Evolutionary conservation across 1,140 invertebrate genomes (phyloP), one percentile per base, ranked within the genome.

Genomic region (Pissodes strobi): DNA sequence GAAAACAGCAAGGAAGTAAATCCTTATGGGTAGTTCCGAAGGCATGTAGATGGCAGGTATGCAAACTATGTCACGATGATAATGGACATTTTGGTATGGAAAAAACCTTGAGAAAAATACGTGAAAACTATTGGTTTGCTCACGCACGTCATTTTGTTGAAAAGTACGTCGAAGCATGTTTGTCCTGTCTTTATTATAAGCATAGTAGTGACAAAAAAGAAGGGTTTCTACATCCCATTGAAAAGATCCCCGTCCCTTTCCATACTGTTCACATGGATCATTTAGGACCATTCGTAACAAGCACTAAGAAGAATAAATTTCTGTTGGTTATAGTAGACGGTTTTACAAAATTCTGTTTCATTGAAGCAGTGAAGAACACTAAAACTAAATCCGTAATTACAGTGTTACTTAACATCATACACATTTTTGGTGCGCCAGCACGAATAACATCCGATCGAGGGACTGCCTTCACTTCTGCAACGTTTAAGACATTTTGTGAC

Each of bases 11-110:
- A n/a, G n/a, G n/a, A n/a, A n/a, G n/a, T n/a, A n/a, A n/a, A n/a
- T n/a, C n/a, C 49, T n/a, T n/a, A 30, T 78, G 73, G 72, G 15
- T 75, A 0, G 74, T 76, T 8, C 76, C 73, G 8, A 57, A 53
- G 49, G 48, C 55, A n/a, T 65, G 53, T 0, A 43, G 75, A 12
- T 73, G 69, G 65, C 64, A 77, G 43, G 67, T 78, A 4, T 51
- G 72, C 0, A 66, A 66, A n/a, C n/a, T n/a, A n/a, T n/a, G n/a
- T 13, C 8, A 23, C 1, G 5, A 23, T 18, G 34, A n/a, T 4
- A 23, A 23, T 18, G 37, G n/a, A 38, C 9, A 58, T 67, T 69
- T 72, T 27, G 71, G 68, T 1, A 41, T 71, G 9, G 71, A 72
- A 19, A 77, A 72, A 48, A 76, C 72, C 0, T 46, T 76, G 15